Evolutionary conservation across 2,797 vertebrate species (phyloP).

Genomic region (Manis crassicaudata): DNA sequence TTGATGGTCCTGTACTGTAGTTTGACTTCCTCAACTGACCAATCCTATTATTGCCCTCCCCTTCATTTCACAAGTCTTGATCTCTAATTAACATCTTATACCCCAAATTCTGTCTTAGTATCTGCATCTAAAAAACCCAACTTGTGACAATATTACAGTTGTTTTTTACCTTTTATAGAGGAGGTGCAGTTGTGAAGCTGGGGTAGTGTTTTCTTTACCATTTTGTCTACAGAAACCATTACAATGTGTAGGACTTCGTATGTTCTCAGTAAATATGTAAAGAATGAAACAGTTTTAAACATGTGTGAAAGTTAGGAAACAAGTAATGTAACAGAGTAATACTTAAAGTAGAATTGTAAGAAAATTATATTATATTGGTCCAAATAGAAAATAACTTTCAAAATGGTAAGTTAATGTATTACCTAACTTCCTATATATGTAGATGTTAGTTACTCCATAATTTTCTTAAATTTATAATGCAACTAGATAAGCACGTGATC

Average conservation of each 20-base stretch:
- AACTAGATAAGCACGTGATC: background rate
- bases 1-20: background rate
- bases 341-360: background rate
- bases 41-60: background rate
- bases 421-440: background rate
- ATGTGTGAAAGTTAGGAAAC: background rate
- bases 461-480: background rate
- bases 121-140: background rate
- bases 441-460: background rate
- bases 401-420: background rate
- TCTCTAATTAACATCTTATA: background rate
- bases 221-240: background rate
- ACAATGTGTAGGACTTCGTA: background rate
- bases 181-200: background rate
- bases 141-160: background rate
- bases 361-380: background rate
- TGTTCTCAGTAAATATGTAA: background rate
- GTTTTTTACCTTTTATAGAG: background rate
- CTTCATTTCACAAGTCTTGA: background rate
- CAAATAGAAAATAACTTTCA: conserved; percentile 19
- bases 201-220: background rate
- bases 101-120: background rate
- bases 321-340: background rate
- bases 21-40: background rate
- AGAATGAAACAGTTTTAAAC: background rate